Percentiles rank a stretch among this genome's conserved stretches.
These are phyloP conservation scores for Nipponia nippon DNA, from an alignment of 2,113 vertebrate species.

Conservation along the genomic window DNA sequence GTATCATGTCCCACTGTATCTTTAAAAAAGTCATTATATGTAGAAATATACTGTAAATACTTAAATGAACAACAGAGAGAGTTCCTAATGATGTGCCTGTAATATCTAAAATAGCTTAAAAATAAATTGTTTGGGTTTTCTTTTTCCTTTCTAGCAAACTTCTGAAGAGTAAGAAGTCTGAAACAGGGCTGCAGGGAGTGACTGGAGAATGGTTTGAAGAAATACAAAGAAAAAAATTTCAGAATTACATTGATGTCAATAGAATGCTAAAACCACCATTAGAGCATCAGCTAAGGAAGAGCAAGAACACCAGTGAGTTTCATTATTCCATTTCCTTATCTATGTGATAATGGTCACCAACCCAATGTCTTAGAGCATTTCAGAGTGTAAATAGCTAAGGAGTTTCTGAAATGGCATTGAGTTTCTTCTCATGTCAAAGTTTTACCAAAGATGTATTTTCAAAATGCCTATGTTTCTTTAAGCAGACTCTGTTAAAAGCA, in stretches of 20 bases:
- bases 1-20: neutral
- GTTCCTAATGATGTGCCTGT: neutral
- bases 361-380: neutral
- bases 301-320: constrained; percentile 66
- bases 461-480: neutral
- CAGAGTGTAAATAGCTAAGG: neutral
- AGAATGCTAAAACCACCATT: constrained; percentile 73
- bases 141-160: constrained; percentile 73
- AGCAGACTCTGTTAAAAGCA: neutral
- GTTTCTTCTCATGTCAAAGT: neutral
- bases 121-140: neutral
- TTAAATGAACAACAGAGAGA: neutral
- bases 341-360: neutral
- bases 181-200: constrained; percentile 70
- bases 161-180: constrained; percentile 69
- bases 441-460: neutral
- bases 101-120: neutral
- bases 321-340: neutral
- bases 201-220: constrained; percentile 84
- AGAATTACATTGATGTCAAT: constrained; percentile 70
- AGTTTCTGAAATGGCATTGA: neutral
- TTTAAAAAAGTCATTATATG: neutral
- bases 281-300: constrained; percentile 66
- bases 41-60: neutral
- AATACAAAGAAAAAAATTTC: constrained; percentile 80